These are phyloP conservation scores for Octodon degus DNA, from an alignment of 2,113 vertebrate genomes.

Conservation along the genomic window DNA sequence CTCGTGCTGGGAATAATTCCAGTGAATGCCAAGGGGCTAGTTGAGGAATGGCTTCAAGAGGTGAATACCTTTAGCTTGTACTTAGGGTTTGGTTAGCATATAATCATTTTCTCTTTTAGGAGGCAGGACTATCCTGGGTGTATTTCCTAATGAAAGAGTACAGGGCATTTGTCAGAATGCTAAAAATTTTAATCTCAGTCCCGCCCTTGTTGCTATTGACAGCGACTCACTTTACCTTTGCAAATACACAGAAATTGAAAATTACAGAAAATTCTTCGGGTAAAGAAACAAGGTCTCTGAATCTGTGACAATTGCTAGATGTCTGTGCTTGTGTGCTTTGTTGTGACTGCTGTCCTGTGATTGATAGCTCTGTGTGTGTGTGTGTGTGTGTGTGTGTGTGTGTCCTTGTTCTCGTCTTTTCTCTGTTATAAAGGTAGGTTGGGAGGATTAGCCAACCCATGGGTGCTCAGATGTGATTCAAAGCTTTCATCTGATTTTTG, in stretches of 20 bases:
- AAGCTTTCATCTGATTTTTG: slow-evolving; percentile 64
- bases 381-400: slow-evolving; percentile 67
- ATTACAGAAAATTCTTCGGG: neutral
- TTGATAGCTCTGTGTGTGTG: slow-evolving; percentile 71
- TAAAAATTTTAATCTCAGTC: slow-evolving; percentile 71
- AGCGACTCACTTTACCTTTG: slow-evolving; percentile 75
- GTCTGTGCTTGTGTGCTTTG: slow-evolving; percentile 68
- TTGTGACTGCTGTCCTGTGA: slow-evolving; percentile 53
- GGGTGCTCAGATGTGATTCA: slow-evolving; percentile 31
- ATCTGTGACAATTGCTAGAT: slow-evolving; percentile 59
- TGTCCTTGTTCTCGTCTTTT: slow-evolving; percentile 78
- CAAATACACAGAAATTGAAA: slow-evolving; percentile 68
- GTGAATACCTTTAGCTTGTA: slow-evolving; percentile 89
- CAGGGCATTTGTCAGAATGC: slow-evolving; percentile 78
- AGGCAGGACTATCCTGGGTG: slow-evolving; percentile 77
- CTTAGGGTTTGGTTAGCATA: slow-evolving; percentile 85
- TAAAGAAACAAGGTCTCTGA: slow-evolving; percentile 46
- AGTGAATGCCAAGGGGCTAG: slow-evolving; percentile 89
- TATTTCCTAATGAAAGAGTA: slow-evolving; percentile 79
- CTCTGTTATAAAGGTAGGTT: slow-evolving; percentile 70
- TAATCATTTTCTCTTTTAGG: slow-evolving; percentile 87
- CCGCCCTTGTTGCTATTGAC: slow-evolving; percentile 81
- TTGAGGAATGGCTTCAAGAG: slow-evolving; percentile 90
- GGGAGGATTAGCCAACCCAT: neutral
- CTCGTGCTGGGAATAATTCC: slow-evolving; percentile 87